A percentile compares a stretch with the other conserved stretches of the same genome.
Evolutionary conservation across 2,888 invertebrate species (phyloP).

Genomic region (Drosophila differens): DNA sequence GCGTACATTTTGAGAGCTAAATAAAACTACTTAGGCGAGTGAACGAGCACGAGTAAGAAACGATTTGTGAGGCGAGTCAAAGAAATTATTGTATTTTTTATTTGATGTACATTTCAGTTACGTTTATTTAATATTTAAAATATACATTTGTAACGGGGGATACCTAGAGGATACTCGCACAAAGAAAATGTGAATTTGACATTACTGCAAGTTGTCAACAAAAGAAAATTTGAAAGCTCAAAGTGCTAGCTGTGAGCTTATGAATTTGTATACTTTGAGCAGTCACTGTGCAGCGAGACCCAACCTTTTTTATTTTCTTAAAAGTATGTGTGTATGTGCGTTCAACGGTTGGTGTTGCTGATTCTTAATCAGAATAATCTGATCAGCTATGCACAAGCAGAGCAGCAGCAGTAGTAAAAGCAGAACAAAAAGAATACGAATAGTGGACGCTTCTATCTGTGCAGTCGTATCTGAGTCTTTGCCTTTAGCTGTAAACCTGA

Average conservation of each 20-base stretch:
- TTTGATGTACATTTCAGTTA: constrained; percentile 39
- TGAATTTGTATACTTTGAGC: constrained; percentile 44
- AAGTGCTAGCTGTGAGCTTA: constrained; percentile 36
- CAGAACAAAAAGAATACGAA: constrained; percentile 40
- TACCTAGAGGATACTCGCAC: constrained; percentile 6
- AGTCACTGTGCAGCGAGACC: constrained; percentile 7
- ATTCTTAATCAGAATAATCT: constrained; percentile 82
- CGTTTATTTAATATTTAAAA: constrained; percentile 44
- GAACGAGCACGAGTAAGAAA: constrained; percentile 69
- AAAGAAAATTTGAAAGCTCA: constrained; percentile 10
- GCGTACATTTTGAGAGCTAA: constrained; percentile 59
- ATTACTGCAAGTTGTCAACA: constrained; percentile 37
- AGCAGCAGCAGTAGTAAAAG: constrained; percentile 36
- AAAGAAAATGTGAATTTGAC: constrained; percentile 26
- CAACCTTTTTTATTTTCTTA: not conserved
- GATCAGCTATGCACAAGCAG: constrained; percentile 81
- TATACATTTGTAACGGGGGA: not conserved
- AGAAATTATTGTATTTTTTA: constrained; percentile 8
- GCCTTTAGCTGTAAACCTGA: constrained; percentile 49
- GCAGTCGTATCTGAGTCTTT: constrained; percentile 43
- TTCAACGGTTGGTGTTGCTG: constrained; percentile 49
- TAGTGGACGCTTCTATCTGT: constrained; percentile 56
- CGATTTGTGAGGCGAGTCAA: constrained; percentile 37
- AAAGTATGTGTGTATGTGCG: constrained; percentile 4
- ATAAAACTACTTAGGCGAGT: constrained; percentile 82